Base-by-base conservation (phyloP, 2,797 vertebrate species). In the Parambassis ranga region DNA sequence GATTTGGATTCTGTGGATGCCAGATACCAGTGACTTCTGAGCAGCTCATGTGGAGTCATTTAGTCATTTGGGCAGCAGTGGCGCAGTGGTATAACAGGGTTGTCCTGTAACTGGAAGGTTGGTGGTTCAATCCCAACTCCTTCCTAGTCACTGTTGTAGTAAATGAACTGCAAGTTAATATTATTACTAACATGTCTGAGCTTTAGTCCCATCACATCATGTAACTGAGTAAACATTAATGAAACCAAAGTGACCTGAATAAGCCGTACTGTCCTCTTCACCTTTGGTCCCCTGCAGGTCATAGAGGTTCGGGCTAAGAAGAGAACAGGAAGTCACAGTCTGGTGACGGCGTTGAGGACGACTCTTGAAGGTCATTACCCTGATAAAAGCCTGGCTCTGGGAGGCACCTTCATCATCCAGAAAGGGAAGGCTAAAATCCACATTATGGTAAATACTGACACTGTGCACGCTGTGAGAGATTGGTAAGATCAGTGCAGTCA, bases 391-490 rank as follows among this genome's bases (percentile, higher is more conserved):
- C 79, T 99, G 65, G 97, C 95, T 3, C 91, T 99, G 78, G 97
- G 97, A 20, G 96, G 98, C 19, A 96, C 95, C 0, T 99, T 98
- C 61, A 2, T 98, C 65, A 92, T 99, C 82, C 94, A 97, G 85
- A 96, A 95, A 57, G 98, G 98, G 49, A 97, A 95, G 87, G 95
- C 94, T 44, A 98, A 96, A 90, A 93, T 96, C 79, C 96, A 98
- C 38, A 79, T 99, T 44, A 99, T 98, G 97, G 97, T 98, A 92
- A 71, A 85, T 33, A 5, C 10, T 16, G 22, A 31, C 23, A n/a
- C n/a, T n/a, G n/a, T n/a, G n/a, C n/a, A n/a, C n/a, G n/a, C n/a
- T n/a, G n/a, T n/a, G n/a, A n/a, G n/a, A n/a, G n/a, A n/a, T n/a
- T n/a, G n/a, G n/a, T n/a, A n/a, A n/a, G n/a, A n/a, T n/a, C n/a